Evolutionary conservation across 2,888 invertebrate species (phyloP).

Genomic region (Drosophila recens): DNA sequence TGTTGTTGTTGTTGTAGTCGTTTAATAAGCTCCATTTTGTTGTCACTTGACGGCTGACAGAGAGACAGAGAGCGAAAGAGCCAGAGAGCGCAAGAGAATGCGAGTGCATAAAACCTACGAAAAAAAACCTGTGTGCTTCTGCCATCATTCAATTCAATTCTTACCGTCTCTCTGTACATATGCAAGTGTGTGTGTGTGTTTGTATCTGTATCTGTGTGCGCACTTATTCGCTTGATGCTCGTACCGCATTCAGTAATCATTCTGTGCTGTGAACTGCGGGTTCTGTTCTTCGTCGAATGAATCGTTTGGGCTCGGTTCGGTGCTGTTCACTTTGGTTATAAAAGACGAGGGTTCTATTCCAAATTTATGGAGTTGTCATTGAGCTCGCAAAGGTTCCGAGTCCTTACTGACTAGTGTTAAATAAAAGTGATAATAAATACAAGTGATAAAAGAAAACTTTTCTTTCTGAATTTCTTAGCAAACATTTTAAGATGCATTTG

Average conservation of each 20-base stretch:
- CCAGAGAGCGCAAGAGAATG: slow-evolving; percentile 21
- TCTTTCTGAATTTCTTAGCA: slow-evolving; percentile 18
- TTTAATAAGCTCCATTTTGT: slow-evolving; percentile 67
- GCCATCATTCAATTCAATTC: slow-evolving; percentile 69
- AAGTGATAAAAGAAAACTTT: slow-evolving; percentile 25
- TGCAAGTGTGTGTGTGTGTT: slow-evolving; percentile 5
- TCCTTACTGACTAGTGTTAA: slow-evolving; percentile 53
- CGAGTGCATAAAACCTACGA: slow-evolving; percentile 34
- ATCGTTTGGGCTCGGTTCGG: slow-evolving; percentile 30
- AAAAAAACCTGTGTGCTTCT: slow-evolving; percentile 52
- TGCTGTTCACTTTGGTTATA: slow-evolving; percentile 60
- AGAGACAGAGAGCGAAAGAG: slow-evolving; percentile 18
- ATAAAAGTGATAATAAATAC: slow-evolving; percentile 22
- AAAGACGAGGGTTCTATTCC: slow-evolving; percentile 61
- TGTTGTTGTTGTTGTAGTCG: slow-evolving; percentile 27
- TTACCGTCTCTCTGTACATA: slow-evolving; percentile 50
- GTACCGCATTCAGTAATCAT: slow-evolving; percentile 82
- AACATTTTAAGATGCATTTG: slow-evolving; percentile 43
- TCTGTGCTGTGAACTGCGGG: slow-evolving; percentile 83
- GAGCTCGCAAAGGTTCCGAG: slow-evolving; percentile 57
- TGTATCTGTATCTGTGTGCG: slow-evolving; percentile 40
- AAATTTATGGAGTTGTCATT: slow-evolving; percentile 70
- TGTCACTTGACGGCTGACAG: slow-evolving; percentile 27
- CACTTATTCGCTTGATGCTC: slow-evolving; percentile 65
- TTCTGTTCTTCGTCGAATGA: slow-evolving; percentile 66